A percentile compares a stretch with the other conserved stretches of the same genome.
These are phyloP conservation scores for Drosophila conformis DNA, from an alignment of 2,888 invertebrate genomes.

Conservation along the genomic window DNA sequence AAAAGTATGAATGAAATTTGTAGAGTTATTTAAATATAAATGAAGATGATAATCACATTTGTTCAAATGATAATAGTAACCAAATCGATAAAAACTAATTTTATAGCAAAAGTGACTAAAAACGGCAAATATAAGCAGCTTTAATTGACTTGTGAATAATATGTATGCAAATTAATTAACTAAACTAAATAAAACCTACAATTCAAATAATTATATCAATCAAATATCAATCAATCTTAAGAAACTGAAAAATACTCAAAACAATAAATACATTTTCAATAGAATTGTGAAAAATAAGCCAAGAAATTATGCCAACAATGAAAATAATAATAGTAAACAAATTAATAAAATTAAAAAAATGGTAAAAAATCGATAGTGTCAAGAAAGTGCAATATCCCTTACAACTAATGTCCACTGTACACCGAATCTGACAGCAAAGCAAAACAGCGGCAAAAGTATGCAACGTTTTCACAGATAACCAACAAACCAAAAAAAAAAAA, in stretches of 20 bases:
- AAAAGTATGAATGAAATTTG: background rate
- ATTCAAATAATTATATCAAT: background rate
- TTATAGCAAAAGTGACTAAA: too few species aligned
- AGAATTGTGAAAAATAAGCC: background rate
- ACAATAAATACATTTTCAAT: background rate
- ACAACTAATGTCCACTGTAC: constrained; percentile 44
- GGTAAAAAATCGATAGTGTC: background rate
- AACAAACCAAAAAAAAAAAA: constrained; percentile 17
- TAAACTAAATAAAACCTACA: background rate
- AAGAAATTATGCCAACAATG: background rate
- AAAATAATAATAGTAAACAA: background rate
- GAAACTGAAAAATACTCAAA: background rate
- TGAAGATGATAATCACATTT: too few species aligned
- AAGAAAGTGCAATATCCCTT: background rate
- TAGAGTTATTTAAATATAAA: too few species aligned
- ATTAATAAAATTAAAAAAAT: background rate
- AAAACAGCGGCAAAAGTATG: constrained; percentile 68
- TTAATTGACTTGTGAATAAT: too few species aligned
- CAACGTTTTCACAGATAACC: constrained; percentile 34
- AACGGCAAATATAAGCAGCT: background rate
- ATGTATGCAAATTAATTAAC: too few species aligned
- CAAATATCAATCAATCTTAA: background rate
- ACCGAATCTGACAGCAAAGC: constrained; percentile 48
- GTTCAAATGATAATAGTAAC: background rate
- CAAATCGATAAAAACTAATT: background rate